A percentile compares a stretch with the other conserved stretches of the same genome.
These are phyloP conservation scores for Lepus townsendii DNA, from an alignment of 2,797 vertebrate species.

Conservation along the genomic window DNA sequence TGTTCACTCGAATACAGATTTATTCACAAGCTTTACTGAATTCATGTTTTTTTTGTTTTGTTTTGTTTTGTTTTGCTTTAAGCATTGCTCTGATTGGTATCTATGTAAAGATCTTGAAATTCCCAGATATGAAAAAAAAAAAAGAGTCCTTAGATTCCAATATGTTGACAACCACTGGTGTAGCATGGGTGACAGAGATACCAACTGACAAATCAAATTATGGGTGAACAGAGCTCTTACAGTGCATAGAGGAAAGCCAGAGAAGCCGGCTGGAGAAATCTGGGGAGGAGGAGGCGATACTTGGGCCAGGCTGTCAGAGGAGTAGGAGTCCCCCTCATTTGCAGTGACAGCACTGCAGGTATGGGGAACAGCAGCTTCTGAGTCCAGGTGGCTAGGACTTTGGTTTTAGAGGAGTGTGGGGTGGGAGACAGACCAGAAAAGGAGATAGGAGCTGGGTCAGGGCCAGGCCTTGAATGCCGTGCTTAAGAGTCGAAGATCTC, in stretches of 20 bases:
- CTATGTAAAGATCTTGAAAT: not conserved
- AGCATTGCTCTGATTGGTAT: not conserved
- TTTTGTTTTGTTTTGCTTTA: slow-evolving; percentile 27
- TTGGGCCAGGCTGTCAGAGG: not conserved
- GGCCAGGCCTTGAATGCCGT: not conserved
- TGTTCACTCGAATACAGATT: not conserved
- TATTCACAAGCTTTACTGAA: not conserved
- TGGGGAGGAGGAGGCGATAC: not conserved
- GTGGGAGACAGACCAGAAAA: not conserved
- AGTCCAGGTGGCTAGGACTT: not conserved
- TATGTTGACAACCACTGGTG: not conserved
- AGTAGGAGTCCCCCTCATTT: not conserved
- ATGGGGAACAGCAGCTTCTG: not conserved
- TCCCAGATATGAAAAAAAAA: slow-evolving; percentile 4
- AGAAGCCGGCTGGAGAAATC: not conserved
- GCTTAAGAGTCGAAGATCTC: not conserved
- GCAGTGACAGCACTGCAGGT: not conserved
- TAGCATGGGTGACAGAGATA: not conserved
- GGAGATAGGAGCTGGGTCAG: not conserved
- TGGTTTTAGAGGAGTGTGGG: not conserved
- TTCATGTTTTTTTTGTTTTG: not conserved
- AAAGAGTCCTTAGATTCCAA: not conserved
- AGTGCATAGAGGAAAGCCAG: not conserved
- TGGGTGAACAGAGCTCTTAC: not conserved
- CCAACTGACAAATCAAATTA: not conserved